Conservation (phyloP, 2,113 vertebrate species). For the Amphiprion percula region DNA sequence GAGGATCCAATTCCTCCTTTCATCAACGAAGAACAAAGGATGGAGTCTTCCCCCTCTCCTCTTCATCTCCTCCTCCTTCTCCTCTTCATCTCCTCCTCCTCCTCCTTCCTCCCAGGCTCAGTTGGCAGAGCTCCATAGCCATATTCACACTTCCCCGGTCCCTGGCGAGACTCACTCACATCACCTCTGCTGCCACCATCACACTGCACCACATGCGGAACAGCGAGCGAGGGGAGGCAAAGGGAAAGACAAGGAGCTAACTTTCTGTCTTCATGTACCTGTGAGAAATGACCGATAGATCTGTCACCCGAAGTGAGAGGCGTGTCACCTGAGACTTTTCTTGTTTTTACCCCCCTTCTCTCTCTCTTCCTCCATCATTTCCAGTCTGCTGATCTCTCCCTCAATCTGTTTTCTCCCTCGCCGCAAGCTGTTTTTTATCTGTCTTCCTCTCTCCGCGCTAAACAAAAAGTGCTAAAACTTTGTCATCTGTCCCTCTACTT, state of each 20-base stretch:
- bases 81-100: slow-evolving; percentile 26
- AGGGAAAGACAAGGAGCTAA: slow-evolving; percentile 22
- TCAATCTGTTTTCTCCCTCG: slow-evolving; percentile 48
- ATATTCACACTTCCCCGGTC: slow-evolving; percentile 76
- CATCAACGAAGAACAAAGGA: slow-evolving; percentile 84
- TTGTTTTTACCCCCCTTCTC: slow-evolving; percentile 8
- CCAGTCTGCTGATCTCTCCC: slow-evolving; percentile 44
- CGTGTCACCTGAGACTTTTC: slow-evolving; percentile 42
- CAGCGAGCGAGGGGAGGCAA: slow-evolving; percentile 22
- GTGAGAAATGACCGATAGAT: slow-evolving; percentile 54
- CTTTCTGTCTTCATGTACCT: slow-evolving; percentile 52
- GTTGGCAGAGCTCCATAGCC: slow-evolving; percentile 79
- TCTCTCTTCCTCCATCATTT: slow-evolving; percentile 36
- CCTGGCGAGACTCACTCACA: slow-evolving; percentile 63
- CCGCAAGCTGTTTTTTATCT: slow-evolving; percentile 19
- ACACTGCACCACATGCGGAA: slow-evolving; percentile 68
- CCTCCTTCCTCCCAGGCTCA: slow-evolving; percentile 46
- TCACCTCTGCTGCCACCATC: slow-evolving; percentile 59
- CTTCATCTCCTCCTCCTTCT: slow-evolving; percentile 49
- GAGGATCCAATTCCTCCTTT: slow-evolving; percentile 80
- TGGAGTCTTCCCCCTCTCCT: slow-evolving; percentile 56
- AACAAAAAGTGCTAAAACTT: slow-evolving; percentile 53
- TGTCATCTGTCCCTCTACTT: slow-evolving; percentile 59
- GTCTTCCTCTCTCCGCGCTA: slow-evolving; percentile 3
- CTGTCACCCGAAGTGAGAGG: slow-evolving; percentile 58